Percentiles rank a stretch among this genome's conserved stretches.
Evolutionary conservation across 2,888 invertebrate species (phyloP).

Genomic region (Ecdyonurus torrentis): DNA sequence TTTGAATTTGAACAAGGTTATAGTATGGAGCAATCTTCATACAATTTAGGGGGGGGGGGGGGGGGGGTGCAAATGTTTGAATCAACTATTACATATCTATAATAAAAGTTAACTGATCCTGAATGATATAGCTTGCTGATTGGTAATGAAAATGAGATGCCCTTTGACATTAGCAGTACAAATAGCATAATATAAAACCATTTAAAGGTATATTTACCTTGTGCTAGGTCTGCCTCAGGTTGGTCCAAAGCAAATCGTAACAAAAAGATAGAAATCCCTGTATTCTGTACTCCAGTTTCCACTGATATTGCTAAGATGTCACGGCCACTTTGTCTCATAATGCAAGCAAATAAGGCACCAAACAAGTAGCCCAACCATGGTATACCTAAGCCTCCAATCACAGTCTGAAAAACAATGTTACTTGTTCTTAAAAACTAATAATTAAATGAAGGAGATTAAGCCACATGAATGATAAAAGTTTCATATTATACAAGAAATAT

Average conservation of each 20-base stretch:
- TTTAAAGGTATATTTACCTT: constrained; percentile 45
- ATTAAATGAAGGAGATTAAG: no score
- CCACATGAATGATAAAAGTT: no score
- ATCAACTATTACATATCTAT: background rate
- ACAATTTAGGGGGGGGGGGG: no score
- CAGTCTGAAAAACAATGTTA: constrained; percentile 45
- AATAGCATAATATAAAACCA: no score
- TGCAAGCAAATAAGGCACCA: constrained; percentile 45
- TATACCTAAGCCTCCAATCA: constrained; percentile 59
- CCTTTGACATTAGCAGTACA: no score
- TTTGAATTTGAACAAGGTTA: no score
- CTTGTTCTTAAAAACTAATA: no score
- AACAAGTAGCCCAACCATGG: constrained; percentile 66
- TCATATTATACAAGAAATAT: no score
- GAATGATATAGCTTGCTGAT: no score
- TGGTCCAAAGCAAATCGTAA: constrained; percentile 63
- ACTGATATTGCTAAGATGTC: constrained; percentile 79
- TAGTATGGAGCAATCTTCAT: no score
- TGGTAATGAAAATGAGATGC: no score
- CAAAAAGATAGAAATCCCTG: constrained; percentile 80
- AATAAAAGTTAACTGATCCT: no score
- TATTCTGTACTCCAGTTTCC: constrained; percentile 88
- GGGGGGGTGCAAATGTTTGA: background rate
- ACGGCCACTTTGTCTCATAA: constrained; percentile 39
- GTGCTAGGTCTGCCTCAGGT: constrained; percentile 77